Evolutionary conservation across 1,140 invertebrate genomes (phyloP).

Genomic region (Propsilocerus akamusi): DNA sequence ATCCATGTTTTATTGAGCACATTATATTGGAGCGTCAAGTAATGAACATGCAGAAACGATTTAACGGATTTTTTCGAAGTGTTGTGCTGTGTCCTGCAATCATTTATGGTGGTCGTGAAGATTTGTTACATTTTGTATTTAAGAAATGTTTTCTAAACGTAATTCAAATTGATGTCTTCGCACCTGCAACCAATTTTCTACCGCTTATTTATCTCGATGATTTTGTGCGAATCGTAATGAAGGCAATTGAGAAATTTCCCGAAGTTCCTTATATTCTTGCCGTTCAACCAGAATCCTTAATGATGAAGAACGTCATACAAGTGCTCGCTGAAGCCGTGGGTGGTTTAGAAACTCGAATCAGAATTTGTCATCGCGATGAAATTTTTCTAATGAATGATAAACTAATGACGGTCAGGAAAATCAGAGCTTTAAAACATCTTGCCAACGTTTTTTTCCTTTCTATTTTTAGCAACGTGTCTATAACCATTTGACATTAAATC

Average conservation of each 20-base stretch:
- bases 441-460: background rate
- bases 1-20: slow-evolving; percentile 2
- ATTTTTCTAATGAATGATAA: background rate
- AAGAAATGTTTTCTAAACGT: background rate
- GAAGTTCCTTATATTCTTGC: background rate
- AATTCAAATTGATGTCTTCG: background rate
- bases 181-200: background rate
- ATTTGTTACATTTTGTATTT: background rate
- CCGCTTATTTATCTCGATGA: slow-evolving; percentile 2
- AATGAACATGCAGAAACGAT: slow-evolving; percentile 3
- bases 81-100: background rate
- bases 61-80: background rate
- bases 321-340: background rate
- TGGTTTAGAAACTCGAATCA: background rate
- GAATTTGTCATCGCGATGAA: background rate
- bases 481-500: background rate
- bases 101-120: background rate
- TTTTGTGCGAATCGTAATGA: background rate
- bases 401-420: background rate
- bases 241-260: background rate
- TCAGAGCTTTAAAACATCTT: background rate
- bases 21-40: background rate
- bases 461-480: background rate
- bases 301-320: background rate
- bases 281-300: background rate